phyloP scores from a whole-genome alignment of 2,888 invertebrate genomes.

The Ectemnius cavifrons region DNA sequence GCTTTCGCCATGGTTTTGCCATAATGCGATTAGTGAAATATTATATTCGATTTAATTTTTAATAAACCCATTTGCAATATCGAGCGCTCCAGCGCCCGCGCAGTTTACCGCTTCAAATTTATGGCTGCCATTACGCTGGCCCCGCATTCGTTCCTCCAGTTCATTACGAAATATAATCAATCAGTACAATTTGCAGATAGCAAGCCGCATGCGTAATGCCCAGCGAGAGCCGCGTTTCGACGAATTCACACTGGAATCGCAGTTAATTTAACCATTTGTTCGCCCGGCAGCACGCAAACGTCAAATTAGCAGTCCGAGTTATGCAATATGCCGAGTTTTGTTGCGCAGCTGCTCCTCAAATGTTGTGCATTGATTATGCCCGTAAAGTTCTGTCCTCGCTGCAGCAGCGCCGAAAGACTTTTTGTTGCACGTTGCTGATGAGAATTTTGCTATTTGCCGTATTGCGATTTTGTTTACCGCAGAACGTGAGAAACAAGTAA shows the following conservation, averaged over 20 bases:
- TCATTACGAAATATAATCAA: conserved; percentile 42
- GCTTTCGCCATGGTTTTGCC: too few relatives aligned
- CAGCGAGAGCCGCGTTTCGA: conserved; percentile 30
- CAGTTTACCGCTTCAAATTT: conserved; percentile 19
- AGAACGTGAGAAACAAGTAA: too few relatives aligned
- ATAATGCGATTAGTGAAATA: not conserved
- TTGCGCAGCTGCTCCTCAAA: not conserved
- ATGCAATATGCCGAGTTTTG: not conserved
- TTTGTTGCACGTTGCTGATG: too few relatives aligned
- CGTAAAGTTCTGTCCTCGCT: too few relatives aligned
- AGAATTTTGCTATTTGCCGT: too few relatives aligned
- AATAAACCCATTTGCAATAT: not conserved
- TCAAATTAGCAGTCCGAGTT: conserved; percentile 41
- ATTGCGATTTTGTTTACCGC: too few relatives aligned
- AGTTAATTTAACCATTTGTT: conserved; percentile 48
- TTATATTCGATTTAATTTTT: conserved; percentile 2
- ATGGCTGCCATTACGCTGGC: conserved; percentile 24
- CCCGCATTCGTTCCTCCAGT: conserved; percentile 38
- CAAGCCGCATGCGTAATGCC: conserved; percentile 32
- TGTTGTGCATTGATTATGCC: not conserved
- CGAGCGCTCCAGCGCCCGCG: not conserved
- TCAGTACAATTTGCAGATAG: conserved; percentile 44
- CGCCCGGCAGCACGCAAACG: conserved; percentile 29
- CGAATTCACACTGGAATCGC: conserved; percentile 36
- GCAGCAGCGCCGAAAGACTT: too few relatives aligned